phyloP scores from a whole-genome alignment of 2,888 invertebrate genomes.

The Aphodius sticticus region DNA sequence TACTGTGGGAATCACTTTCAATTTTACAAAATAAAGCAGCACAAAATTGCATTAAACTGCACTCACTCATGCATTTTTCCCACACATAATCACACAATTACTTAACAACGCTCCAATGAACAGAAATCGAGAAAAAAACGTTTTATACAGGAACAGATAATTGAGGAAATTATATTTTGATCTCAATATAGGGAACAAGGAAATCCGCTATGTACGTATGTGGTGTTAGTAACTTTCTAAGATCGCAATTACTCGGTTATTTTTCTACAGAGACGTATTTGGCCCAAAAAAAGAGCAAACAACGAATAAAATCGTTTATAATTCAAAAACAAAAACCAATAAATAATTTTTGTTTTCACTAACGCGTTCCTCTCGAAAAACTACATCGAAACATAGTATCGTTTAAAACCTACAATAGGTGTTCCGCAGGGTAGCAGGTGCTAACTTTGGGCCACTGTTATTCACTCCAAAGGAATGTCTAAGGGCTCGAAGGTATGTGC shows the following conservation, averaged over 20 bases:
- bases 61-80: background rate
- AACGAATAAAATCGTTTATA: too few species aligned
- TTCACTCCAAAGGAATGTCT: background rate
- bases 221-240: background rate
- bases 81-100: background rate
- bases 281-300: too few species aligned
- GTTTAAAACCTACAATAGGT: background rate
- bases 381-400: background rate
- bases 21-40: background rate
- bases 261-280: too few species aligned
- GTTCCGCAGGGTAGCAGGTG: background rate
- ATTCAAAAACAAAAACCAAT: too few species aligned
- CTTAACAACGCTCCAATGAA: background rate
- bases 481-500: background rate
- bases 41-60: background rate
- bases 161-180: background rate
- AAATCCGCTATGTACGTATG: background rate
- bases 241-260: background rate
- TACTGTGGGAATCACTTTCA: constrained; percentile 4
- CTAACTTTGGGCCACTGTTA: background rate
- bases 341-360: background rate
- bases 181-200: background rate
- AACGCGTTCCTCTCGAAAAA: background rate
- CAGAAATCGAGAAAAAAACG: background rate
- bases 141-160: background rate